phyloP scores from a whole-genome alignment of 2,888 invertebrate species.

The Ormyrus nitidulus region DNA sequence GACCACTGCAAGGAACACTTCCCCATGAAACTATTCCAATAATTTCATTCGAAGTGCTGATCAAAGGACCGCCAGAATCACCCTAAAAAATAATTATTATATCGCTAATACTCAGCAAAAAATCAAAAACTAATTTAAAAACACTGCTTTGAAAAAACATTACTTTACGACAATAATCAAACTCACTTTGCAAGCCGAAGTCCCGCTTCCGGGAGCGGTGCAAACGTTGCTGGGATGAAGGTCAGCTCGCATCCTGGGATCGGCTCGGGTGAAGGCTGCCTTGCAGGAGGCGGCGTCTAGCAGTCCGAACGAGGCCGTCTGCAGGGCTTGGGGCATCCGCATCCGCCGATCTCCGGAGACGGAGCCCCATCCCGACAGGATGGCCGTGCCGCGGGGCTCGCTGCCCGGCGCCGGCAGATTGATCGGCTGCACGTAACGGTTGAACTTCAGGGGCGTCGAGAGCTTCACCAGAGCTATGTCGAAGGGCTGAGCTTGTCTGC shows the following conservation, averaged over 20 bases:
- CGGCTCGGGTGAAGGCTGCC: slow-evolving; percentile 51
- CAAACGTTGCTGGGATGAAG: no score
- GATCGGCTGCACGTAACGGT: slow-evolving; percentile 69
- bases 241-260: no score
- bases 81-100: no score
- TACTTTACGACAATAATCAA: no score
- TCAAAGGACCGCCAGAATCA: slow-evolving; percentile 76
- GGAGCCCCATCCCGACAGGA: slow-evolving; percentile 76
- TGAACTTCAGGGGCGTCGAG: slow-evolving; percentile 64
- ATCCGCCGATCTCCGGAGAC: slow-evolving; percentile 59
- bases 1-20: slow-evolving; percentile 74
- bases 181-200: no score
- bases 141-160: no score
- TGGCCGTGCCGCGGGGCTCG: slow-evolving; percentile 61
- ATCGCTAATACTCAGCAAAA: no score
- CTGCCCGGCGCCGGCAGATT: slow-evolving; percentile 67
- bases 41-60: slow-evolving; percentile 77
- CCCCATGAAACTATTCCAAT: slow-evolving; percentile 77
- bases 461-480: slow-evolving; percentile 77
- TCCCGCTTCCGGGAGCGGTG: no score
- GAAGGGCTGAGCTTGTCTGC: slow-evolving; percentile 71
- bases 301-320: slow-evolving; percentile 65
- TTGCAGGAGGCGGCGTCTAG: slow-evolving; percentile 64
- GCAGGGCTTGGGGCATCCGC: slow-evolving; percentile 66
- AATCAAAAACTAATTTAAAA: no score